Evolutionary conservation across 2,797 vertebrate genomes (phyloP).

Genomic region (Myotis myotis): DNA sequence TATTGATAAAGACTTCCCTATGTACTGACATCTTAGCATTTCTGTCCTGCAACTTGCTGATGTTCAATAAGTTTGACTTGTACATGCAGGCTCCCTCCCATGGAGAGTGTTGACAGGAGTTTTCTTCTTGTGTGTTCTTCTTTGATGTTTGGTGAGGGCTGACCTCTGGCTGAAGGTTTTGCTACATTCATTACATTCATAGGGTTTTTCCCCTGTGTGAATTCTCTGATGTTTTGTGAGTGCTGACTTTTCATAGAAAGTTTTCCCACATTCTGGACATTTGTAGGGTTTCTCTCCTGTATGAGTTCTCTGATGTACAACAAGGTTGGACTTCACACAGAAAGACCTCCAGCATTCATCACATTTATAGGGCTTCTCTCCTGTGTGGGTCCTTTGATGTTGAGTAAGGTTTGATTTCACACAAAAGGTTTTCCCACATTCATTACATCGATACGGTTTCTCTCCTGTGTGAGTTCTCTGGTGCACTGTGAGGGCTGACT

Average conservation of each 20-base stretch:
- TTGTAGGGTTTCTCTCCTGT: slow-evolving; percentile 67
- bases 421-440: slow-evolving; percentile 64
- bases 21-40: not conserved
- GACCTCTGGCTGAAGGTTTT: slow-evolving; percentile 69
- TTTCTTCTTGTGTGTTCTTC: slow-evolving; percentile 63
- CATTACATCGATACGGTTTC: slow-evolving; percentile 19
- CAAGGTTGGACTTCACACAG: slow-evolving; percentile 65
- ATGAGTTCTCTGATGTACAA: slow-evolving; percentile 70
- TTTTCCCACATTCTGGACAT: slow-evolving; percentile 64
- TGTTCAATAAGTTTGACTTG: not conserved
- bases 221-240: slow-evolving; percentile 67
- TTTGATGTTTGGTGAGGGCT: slow-evolving; percentile 65
- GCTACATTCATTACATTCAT: slow-evolving; percentile 51
- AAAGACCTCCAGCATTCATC: slow-evolving; percentile 65
- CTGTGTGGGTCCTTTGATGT: slow-evolving; percentile 65
- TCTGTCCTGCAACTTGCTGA: not conserved
- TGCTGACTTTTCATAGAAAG: slow-evolving; percentile 67
- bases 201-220: slow-evolving; percentile 68
- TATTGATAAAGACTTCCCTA: not conserved
- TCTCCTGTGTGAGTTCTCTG: not conserved
- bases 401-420: slow-evolving; percentile 65
- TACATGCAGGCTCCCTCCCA: not conserved
- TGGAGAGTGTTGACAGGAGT: not conserved
- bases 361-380: slow-evolving; percentile 66
- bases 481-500: not conserved